Conservation (phyloP, 2,888 invertebrate genomes). For the Ophioninae sp. region DNA sequence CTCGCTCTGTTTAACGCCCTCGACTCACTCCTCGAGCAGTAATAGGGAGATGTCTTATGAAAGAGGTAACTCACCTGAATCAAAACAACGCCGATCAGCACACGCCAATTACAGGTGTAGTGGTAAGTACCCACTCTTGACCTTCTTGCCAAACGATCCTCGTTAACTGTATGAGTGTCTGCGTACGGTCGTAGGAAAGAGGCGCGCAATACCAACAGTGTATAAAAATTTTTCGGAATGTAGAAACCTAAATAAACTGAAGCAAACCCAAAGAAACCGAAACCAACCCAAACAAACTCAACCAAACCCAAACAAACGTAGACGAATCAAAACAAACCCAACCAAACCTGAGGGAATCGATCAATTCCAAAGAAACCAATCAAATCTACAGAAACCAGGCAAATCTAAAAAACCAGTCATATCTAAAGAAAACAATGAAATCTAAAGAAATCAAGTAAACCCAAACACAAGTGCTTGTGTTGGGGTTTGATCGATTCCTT, state of each 20-base stretch:
- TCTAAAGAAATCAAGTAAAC: too few species aligned
- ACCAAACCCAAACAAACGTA: too few species aligned
- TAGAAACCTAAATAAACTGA: not conserved
- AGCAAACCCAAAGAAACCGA: too few species aligned
- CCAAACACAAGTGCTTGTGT: too few species aligned
- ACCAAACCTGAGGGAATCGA: too few species aligned
- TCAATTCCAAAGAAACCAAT: too few species aligned
- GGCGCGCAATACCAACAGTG: not conserved
- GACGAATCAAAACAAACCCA: too few species aligned
- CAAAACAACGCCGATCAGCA: slow-evolving; percentile 75
- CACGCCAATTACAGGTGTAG: not conserved
- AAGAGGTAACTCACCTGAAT: slow-evolving; percentile 71
- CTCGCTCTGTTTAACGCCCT: slow-evolving; percentile 80
- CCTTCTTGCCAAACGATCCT: slow-evolving; percentile 79
- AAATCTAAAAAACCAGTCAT: too few species aligned
- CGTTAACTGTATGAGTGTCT: slow-evolving; percentile 59
- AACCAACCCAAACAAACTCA: too few species aligned
- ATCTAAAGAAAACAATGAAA: too few species aligned
- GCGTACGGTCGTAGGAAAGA: not conserved
- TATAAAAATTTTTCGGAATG: slow-evolving; percentile 21
- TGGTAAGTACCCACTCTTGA: slow-evolving; percentile 67
- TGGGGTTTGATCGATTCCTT: too few species aligned
- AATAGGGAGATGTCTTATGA: slow-evolving; percentile 40
- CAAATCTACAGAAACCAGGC: too few species aligned
- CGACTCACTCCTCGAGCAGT: slow-evolving; percentile 57